These are phyloP conservation scores for Eupelmus urozonus DNA, from an alignment of 2,888 invertebrate genomes.

Conservation along the genomic window DNA sequence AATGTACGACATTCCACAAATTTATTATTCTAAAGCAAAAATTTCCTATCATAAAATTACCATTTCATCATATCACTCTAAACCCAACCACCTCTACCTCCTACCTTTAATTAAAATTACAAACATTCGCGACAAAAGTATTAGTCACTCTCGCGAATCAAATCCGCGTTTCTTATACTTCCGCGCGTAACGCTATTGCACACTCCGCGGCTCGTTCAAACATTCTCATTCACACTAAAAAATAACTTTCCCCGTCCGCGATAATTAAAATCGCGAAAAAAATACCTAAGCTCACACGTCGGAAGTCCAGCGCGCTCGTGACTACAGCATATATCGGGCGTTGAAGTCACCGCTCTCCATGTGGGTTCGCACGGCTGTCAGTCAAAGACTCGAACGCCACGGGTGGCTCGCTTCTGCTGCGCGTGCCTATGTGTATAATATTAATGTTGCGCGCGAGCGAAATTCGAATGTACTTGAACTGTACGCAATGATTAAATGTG, in stretches of 20 bases:
- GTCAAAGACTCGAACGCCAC: not conserved
- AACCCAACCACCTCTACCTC: not conserved
- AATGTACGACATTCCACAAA: no score
- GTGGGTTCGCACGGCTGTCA: constrained; percentile 32
- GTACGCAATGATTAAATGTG: no score
- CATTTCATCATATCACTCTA: constrained; percentile 3
- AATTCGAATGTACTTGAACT: no score
- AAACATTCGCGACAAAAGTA: constrained; percentile 6
- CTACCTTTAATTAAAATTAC: constrained; percentile 15
- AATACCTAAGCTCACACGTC: not conserved
- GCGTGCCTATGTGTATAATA: no score
- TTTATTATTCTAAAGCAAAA: no score
- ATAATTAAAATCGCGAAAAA: constrained; percentile 40
- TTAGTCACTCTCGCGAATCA: constrained; percentile 18
- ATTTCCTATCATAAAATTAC: no score
- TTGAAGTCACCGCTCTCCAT: constrained; percentile 2
- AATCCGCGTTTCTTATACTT: not conserved
- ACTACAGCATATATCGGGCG: constrained; percentile 9
- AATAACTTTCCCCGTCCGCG: no score
- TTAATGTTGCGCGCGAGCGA: no score
- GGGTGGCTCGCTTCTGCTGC: not conserved
- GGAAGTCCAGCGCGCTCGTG: no score
- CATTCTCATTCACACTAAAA: not conserved
- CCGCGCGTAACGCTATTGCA: not conserved
- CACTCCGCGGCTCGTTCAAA: not conserved